Conservation (phyloP, 2,888 invertebrate species). For the Thalpophila matura region DNA sequence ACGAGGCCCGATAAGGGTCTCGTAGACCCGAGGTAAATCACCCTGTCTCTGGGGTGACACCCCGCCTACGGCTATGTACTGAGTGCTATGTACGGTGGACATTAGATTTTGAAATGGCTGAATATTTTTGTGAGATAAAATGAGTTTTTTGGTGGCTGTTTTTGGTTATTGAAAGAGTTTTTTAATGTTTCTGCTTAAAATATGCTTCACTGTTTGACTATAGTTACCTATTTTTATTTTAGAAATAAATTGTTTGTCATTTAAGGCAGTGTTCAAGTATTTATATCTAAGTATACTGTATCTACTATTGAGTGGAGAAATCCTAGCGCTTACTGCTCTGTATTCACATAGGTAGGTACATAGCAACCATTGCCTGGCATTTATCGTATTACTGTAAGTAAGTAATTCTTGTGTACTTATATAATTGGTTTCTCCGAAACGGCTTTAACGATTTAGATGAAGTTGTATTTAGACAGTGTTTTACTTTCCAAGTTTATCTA, state of each 20-base stretch:
- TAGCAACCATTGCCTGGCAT: no score
- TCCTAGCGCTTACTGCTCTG: not conserved
- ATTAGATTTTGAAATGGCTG: conserved; percentile 50
- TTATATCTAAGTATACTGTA: no score
- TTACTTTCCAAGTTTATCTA: no score
- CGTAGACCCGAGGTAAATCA: conserved; percentile 88
- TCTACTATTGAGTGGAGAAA: no score
- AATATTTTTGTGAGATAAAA: conserved; percentile 41
- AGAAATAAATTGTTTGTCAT: not conserved
- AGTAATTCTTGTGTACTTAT: no score
- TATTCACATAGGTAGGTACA: not conserved
- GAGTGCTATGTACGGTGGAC: conserved; percentile 75
- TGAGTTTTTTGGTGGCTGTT: not conserved
- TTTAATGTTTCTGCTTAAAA: not conserved
- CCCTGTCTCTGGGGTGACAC: conserved; percentile 88
- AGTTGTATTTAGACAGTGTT: no score
- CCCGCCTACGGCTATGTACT: conserved; percentile 78
- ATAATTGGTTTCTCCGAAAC: no score
- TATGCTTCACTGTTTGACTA: no score
- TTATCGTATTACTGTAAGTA: no score
- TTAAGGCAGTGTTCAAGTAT: not conserved
- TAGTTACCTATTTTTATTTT: no score
- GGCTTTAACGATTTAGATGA: no score
- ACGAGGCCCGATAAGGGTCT: conserved; percentile 90
- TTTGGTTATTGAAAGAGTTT: not conserved